Conservation (phyloP, 2,888 invertebrate species). For the Coecobrya sp. region DNA sequence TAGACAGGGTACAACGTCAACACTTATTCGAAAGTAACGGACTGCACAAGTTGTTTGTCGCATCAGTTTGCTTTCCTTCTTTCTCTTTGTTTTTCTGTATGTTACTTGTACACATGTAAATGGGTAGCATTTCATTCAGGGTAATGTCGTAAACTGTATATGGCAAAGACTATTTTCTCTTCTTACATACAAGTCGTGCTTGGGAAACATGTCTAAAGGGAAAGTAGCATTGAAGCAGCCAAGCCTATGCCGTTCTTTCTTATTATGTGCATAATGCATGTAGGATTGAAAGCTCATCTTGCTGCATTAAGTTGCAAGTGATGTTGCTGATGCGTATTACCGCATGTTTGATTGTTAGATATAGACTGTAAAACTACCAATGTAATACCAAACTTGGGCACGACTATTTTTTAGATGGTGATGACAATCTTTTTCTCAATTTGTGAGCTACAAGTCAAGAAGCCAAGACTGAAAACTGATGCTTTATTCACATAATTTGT, state of each 20-base stretch:
- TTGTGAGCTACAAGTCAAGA: constrained; percentile 63
- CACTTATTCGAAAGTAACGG: constrained; percentile 29
- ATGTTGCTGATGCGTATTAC: constrained; percentile 20
- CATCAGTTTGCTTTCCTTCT: background rate
- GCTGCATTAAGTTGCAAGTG: constrained; percentile 63
- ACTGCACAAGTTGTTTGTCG: background rate
- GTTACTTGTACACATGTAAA: background rate
- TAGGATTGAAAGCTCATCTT: background rate
- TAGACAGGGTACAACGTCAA: constrained; percentile 27
- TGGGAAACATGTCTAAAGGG: background rate
- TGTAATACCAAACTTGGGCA: constrained; percentile 15
- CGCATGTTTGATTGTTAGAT: background rate
- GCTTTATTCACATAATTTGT: constrained; percentile 71
- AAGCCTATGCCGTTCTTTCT: background rate
- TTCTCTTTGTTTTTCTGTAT: background rate
- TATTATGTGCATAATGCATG: constrained; percentile 57
- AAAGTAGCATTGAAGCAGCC: background rate
- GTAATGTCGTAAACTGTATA: constrained; percentile 32
- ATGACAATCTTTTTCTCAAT: background rate
- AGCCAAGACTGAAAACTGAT: constrained; percentile 53
- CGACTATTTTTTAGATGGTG: constrained; percentile 19
- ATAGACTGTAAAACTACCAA: background rate
- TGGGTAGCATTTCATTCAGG: constrained; percentile 39
- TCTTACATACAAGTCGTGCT: background rate
- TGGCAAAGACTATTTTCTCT: background rate